Percentiles rank a stretch among this genome's conserved stretches.
Evolutionary conservation across 2,797 vertebrate genomes (phyloP).

Genomic region (Pseudochirops corinnae): DNA sequence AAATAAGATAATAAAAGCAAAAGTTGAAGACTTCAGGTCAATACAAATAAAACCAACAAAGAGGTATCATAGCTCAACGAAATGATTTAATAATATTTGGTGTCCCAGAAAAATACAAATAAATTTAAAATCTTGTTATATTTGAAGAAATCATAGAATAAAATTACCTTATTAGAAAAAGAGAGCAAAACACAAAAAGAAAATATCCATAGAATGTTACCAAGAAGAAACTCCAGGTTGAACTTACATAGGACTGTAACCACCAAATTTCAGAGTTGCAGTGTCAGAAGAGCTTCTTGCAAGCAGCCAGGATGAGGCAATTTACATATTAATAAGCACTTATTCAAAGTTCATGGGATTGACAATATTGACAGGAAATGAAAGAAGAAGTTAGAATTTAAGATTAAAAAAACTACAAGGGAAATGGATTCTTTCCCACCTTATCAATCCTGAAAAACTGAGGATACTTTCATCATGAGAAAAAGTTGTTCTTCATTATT

Average conservation of each 20-base stretch:
- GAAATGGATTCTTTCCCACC: not conserved
- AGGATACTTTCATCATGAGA: too few relatives aligned
- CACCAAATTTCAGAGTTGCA: not conserved
- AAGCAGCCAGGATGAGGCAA: not conserved
- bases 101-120: not conserved
- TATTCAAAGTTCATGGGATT: not conserved
- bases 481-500: not conserved
- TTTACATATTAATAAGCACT: not conserved
- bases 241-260: not conserved
- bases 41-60: not conserved
- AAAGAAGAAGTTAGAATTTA: not conserved
- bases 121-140: not conserved
- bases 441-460: too few relatives aligned
- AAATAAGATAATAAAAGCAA: not conserved
- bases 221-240: not conserved
- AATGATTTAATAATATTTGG: not conserved
- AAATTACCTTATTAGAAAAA: not conserved
- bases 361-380: not conserved
- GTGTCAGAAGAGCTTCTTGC: not conserved
- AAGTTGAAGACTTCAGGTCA: not conserved
- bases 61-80: too few relatives aligned
- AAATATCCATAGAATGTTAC: not conserved
- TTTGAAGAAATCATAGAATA: not conserved
- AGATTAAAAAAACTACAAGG: not conserved
- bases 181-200: not conserved